Evolutionary conservation across 2,888 invertebrate genomes (phyloP), one percentile per base, ranked within the genome.

Genomic region (Dorcus hopei): DNA sequence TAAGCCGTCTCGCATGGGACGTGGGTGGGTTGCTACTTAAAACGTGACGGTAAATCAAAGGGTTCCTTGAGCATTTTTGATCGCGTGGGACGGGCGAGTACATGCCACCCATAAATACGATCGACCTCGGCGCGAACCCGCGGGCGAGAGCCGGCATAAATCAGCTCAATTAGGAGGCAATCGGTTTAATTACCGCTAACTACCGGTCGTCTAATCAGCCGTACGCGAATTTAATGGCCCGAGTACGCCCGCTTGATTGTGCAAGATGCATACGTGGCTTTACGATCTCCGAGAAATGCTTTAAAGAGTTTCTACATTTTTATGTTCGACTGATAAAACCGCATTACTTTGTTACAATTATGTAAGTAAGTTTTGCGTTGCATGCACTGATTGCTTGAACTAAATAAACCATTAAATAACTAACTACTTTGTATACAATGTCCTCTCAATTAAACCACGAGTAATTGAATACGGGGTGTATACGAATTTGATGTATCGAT

Each of bases 141-240:
- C 54, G 58, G 55, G 51, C 50, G 51, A 55, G 38, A 43, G 47
- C 39, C 49, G 54, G 49, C 51, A 65, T 65, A 65, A 65, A 65
- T 65, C 64, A 62, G 58, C 43, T 59, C 62, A 61, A 62, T 64
- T 64, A 64, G 62, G 59, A 59, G 62, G 58, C 63, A 56, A 61
- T 61, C 61, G 58, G 53, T 63, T 63, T 63, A 63, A 63, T 63
- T 63, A 63, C 61, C 54, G 54, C 53, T 55, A 62, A 62, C 62
- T 60, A 61, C 62, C 58, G 60, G 60, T 58, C 60, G 54, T 48
- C 54, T 54, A 54, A 54, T 54, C 54, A 47, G 48, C 47, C 40
- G 48, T 54, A 48, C 48, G 54, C 48, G 48, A 54, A 54, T 54
- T 54, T 54, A 54, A 54, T 54, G 48, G 54, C 38, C 39, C 39